Evolutionary conservation across 2,797 vertebrate species (phyloP), one percentile per base, ranked within the genome.

Genomic region (Micromesistius poutassou): DNA sequence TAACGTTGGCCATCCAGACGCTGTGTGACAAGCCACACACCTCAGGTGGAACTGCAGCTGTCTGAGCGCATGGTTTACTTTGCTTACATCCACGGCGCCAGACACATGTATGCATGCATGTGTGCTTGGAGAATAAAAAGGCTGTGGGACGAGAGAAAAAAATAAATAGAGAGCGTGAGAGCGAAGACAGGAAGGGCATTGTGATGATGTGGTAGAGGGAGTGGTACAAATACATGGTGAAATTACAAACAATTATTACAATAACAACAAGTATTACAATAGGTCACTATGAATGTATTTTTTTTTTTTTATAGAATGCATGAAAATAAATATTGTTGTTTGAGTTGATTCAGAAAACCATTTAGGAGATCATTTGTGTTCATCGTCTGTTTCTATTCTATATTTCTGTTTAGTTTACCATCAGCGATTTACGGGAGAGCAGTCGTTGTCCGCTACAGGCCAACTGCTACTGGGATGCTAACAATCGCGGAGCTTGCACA

Each of bases 11-110:
- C 79, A 88, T 80, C 81, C 81, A 81, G 78, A 77, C 40, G 33
- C 4, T n/a, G 78, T 81, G 76, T 81, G 86, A 88, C 89, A 89
- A 89, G 86, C 73, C 79, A 84, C 80, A 81, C 87, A 86, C 85
- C 82, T 83, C 81, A 80, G 81, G 81, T 73, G 75, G 86, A 82
- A 82, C 85, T 62, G 80, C 87, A 86, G 87, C 87, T 90, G 87
- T 83, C 87, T 81, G 82, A 86, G 71, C 30, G 16, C 16, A 72
- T 31, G 30, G 14, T 30, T 31, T 83, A 81, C 81, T 76, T 74
- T 4, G 2, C 81, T 81, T 86, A 74, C 35, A 35, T 71, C 83
- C 74, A 75, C 71, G 78, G 81, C 66, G 76, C 77, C 76, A 76
- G 77, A 79, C 50, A 76, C 68, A 77, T 33, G 31, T 30, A 33